Evolutionary conservation across 2,113 vertebrate species (phyloP), one percentile per base, ranked within the genome.

Genomic region (Microcebus tavaratra): DNA sequence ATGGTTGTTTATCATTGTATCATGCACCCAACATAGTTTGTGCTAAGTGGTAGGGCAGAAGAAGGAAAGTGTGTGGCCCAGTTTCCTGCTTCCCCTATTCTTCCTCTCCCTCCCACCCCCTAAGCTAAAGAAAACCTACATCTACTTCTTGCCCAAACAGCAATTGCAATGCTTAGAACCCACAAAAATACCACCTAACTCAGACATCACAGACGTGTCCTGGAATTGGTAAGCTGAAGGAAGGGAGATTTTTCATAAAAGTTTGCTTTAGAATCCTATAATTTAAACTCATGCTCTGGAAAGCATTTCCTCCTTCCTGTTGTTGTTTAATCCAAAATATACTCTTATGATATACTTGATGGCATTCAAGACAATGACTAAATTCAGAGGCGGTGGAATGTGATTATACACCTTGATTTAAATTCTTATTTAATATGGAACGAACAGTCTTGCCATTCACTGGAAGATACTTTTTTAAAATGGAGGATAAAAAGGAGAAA

Each of bases 251-350:
- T 76, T 57, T 87, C 57, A 67, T 50, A 65, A 25, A 65, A 25
- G 53, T 91, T 84, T 95, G 36, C 25, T 90, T 78, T 87, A 21
- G 14, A 86, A 50, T 87, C 36, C 31, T 53, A 12, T 68, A 59
- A 48, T 36, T 86, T 81, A 91, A 91, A 85, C 8, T 27, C 31
- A 25, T 48, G 57, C 21, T 87, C 14, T 83, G 27, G 29, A 80
- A 61, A 91, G 21, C 4, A 79, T 75, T 84, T 89, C 12, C 5
- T 91, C 42, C 45, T 65, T 83, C 88, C 31, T 73, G 17, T 59
- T 82, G 14, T 23, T 88, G 34, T 88, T 79, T 94, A 84, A 88
- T 59, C 27, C 7, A 81, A 90, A 90, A 85, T 90, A 36, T 80
- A 34, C 29, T 72, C 76, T 88, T 70, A 67, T n/a, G 45, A 82